phyloP scores from a whole-genome alignment of 2,113 vertebrate species.

The Sigmodon hispidus region DNA sequence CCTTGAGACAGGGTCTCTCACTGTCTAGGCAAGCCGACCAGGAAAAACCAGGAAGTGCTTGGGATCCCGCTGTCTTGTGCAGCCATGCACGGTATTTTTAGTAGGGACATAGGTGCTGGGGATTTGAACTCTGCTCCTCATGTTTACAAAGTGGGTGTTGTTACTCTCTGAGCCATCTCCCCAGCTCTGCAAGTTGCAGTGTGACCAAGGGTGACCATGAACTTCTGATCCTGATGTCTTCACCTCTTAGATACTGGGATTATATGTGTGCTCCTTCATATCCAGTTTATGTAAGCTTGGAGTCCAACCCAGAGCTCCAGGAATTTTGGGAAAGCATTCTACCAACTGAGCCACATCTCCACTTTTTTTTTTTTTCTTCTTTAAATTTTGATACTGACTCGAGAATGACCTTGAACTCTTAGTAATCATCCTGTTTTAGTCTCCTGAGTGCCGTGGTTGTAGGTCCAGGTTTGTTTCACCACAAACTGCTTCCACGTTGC shows the following conservation, averaged over 20 bases:
- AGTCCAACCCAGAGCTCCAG: neutral
- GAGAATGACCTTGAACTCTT: neutral
- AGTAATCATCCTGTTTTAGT: neutral
- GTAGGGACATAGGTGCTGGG: neutral
- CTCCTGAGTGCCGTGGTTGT: no score
- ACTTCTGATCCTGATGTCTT: neutral
- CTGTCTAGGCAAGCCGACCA: neutral
- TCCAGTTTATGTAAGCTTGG: neutral
- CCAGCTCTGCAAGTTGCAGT: neutral
- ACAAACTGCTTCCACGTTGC: neutral
- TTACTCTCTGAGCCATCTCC: neutral
- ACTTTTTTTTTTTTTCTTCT: neutral
- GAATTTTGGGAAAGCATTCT: neutral
- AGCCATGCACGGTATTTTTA: neutral
- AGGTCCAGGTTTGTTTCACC: neutral
- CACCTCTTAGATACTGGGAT: neutral
- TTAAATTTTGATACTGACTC: neutral
- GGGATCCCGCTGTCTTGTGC: neutral
- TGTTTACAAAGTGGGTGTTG: neutral
- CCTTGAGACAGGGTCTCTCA: neutral
- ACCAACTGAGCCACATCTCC: neutral
- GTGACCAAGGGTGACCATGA: neutral
- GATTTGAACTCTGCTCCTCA: neutral
- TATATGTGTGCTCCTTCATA: neutral
- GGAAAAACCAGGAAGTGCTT: neutral